Evolutionary conservation across 2,113 vertebrate genomes (phyloP).

Genomic region (Oxyruncus cristatus): DNA sequence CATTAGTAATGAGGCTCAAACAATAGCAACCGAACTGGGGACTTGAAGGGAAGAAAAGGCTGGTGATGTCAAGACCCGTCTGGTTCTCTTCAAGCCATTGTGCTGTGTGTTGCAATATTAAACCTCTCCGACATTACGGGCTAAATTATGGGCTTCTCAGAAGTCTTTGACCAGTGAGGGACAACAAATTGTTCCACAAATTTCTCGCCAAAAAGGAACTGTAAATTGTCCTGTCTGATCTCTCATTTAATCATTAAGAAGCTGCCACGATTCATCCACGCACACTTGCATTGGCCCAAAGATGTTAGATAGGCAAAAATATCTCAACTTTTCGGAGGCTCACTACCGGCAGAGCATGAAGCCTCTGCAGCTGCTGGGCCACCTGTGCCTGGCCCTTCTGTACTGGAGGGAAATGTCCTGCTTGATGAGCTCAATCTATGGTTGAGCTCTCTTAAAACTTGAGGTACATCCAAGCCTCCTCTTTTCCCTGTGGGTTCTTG

Average conservation of each 20-base stretch:
- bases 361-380: background rate
- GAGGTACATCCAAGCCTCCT: background rate
- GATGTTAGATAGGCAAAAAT: background rate
- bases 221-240: background rate
- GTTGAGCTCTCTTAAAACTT: background rate
- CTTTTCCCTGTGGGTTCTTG: background rate
- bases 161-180: background rate
- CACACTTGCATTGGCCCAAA: background rate
- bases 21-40: background rate
- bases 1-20: slow-evolving; percentile 22
- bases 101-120: background rate
- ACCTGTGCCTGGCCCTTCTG: background rate
- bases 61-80: slow-evolving; percentile 36
- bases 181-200: background rate
- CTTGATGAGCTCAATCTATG: background rate
- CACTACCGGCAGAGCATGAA: accelerated
- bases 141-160: slow-evolving; percentile 8
- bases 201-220: background rate
- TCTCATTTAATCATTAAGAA: background rate
- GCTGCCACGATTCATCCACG: accelerated
- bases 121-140: background rate
- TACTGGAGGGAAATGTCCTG: background rate
- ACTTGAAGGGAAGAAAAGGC: slow-evolving; percentile 1
- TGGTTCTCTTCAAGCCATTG: slow-evolving; percentile 55
- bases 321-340: background rate